Base-by-base conservation (phyloP, 2,113 vertebrate genomes). In the Oceanodroma tethys region DNA sequence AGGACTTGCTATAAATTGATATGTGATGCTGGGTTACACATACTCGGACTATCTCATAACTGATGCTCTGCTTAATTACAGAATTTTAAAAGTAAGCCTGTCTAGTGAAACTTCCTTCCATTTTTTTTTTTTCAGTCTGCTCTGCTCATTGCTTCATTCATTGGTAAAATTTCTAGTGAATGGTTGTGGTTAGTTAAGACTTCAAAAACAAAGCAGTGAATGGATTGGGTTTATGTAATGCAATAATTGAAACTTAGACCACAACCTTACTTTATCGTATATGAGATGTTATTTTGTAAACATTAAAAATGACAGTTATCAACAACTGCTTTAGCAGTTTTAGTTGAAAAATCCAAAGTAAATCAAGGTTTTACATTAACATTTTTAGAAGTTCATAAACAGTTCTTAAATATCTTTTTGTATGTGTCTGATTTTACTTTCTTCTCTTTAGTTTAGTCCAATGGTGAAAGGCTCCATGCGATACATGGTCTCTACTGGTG, bases 401-500 rank as follows among this genome's bases (percentile, higher is more conserved):
- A 21, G 4, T 60, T 65, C 17, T 48, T 45, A 34, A 80, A 4
- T 73, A 8, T 8, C 13, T 65, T 43, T 34, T 9, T 38, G 5
- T 48, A 25, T 19, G 17, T 73, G 45, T 79, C 56, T 94, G 63
- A 36, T 66, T 83, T 88, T 43, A 7, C 20, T 60, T 70, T 23
- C 0, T 60, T 63, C 29, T 50, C 85, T 98, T 95, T 42, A 99
- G 99, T 99, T 99, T 96, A 99, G 99, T 96, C 99, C 99, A 9
- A 99, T 99, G 98, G 99, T 98, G 96, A 99, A 99, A 98, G 99
- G 99, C 97, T 98, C 98, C 72, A 98, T 98, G 81, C 97, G 99
- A 36, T 99, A 99, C 95, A 99, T 99, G 99, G 99, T 99, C 84
- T 99, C 99, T 67, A 99, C 99, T 86, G 99, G 99, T 97, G 99